Base-by-base conservation (phyloP, 2,888 invertebrate genomes). In the Cataglyphis rosenhaueri region DNA sequence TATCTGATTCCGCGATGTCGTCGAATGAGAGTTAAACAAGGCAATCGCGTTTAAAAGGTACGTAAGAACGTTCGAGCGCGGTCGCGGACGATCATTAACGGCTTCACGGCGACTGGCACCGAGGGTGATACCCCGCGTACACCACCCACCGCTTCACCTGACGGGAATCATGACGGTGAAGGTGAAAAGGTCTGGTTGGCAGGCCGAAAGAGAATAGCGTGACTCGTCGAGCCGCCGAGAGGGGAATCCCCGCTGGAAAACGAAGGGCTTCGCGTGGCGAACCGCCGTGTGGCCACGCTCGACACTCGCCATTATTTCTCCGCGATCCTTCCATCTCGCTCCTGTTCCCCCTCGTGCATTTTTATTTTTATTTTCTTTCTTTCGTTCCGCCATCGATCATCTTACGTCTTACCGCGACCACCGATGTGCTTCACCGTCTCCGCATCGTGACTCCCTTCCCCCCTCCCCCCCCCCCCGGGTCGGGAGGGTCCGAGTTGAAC, bases 271-370 rank as follows among this genome's bases (percentile, higher is more conserved):
- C 91, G 92, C 92, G 93, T 92, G 93, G 93, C 92, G 91, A 93
- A 93, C 93, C 93, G 66, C 93, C 89, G 89, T 92, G 92, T 93
- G 93, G 93, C 93, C 93, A 92, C 92, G 88, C 87, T 92, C 91
- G 92, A 93, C 92, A 93, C 93, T 92, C 91, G 87, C 91, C 91
- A 88, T 91, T 92, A 91, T 92, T 92, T 90, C 91, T 87, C 88
- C 87, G 86, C 87, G 86, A 86, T 86, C 86, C 83, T 83, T 82
- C 83, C 86, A 61, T 76, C 84, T 81, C n/a, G 66, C 86, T 52
- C 21, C 73, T 38, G 29, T n/a, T 18, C 68, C 68, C 9, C 52
- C 78, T 12, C 41, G 10, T 29, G 44, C 81, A 52, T 32, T 5
- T 32, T 6, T 32, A 32, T 32, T 32, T 35, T 64, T 25, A 25